phyloP scores from a whole-genome alignment of 2,888 invertebrate species.

The Crioceris asparagi region DNA sequence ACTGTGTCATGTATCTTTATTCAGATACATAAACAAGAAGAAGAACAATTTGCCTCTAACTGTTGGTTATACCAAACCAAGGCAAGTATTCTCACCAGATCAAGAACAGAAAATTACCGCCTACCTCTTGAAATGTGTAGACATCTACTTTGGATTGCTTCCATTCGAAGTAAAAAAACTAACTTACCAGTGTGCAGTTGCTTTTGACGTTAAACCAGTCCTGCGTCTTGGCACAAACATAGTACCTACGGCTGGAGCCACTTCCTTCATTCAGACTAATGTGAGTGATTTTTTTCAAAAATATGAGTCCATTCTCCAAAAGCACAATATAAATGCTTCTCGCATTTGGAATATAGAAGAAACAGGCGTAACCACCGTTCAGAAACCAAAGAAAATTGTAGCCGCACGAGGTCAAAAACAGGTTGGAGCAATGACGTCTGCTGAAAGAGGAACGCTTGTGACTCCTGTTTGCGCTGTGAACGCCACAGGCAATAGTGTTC shows the following conservation, averaged over 20 bases:
- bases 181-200: background rate
- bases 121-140: background rate
- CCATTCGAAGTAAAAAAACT: background rate
- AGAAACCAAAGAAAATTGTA: conserved; percentile 1
- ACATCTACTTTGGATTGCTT: background rate
- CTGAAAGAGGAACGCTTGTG: conserved; percentile 1
- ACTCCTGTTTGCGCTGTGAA: too few species aligned
- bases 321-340: background rate
- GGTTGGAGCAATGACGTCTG: background rate
- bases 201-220: background rate
- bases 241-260: background rate
- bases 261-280: background rate
- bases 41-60: background rate
- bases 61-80: background rate
- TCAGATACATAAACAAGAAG: too few species aligned
- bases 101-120: background rate
- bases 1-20: too few species aligned
- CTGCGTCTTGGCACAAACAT: background rate
- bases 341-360: conserved; percentile 2
- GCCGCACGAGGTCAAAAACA: background rate
- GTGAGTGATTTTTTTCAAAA: conserved; percentile 1
- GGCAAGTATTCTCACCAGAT: background rate
- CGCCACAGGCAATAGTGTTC: too few species aligned
- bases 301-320: background rate
- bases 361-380: background rate